phyloP scores from a whole-genome alignment of 2,113 vertebrate genomes.

The Dipodomys stephensi region DNA sequence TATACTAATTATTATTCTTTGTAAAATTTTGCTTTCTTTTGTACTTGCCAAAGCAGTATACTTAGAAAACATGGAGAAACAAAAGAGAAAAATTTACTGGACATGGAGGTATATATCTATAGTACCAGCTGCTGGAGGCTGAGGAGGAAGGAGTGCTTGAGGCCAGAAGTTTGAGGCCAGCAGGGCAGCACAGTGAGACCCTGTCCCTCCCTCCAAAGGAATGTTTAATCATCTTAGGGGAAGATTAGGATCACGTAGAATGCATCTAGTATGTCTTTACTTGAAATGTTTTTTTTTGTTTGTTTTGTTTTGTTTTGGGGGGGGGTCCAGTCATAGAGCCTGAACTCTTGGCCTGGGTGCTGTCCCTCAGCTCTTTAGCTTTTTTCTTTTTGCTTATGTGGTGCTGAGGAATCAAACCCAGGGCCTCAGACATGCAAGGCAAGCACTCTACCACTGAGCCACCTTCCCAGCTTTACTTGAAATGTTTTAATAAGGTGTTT shows the following conservation, averaged over 20 bases:
- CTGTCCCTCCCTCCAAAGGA: background rate
- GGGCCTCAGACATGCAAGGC: too few relatives aligned
- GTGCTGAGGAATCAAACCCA: too few relatives aligned
- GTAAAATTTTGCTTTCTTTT: slow-evolving; percentile 4
- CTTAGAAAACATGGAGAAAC: background rate
- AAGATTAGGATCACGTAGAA: background rate
- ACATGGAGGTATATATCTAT: background rate
- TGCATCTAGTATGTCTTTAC: background rate
- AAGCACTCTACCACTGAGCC: too few relatives aligned
- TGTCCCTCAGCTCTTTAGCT: too few relatives aligned
- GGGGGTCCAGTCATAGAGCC: too few relatives aligned
- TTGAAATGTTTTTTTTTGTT: background rate
- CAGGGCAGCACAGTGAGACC: background rate
- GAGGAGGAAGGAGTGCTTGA: background rate
- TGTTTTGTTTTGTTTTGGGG: too few relatives aligned
- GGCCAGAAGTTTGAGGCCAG: background rate
- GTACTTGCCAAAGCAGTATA: background rate
- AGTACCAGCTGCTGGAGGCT: too few relatives aligned
- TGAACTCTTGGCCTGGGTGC: too few relatives aligned
- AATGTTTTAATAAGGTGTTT: background rate
- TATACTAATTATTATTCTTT: background rate
- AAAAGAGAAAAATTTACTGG: slow-evolving; percentile 3
- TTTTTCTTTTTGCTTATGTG: too few relatives aligned
- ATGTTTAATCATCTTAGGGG: background rate
- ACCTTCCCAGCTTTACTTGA: too few relatives aligned